Conservation (phyloP, 2,113 vertebrate species). For the Crotalus horridus region DNA sequence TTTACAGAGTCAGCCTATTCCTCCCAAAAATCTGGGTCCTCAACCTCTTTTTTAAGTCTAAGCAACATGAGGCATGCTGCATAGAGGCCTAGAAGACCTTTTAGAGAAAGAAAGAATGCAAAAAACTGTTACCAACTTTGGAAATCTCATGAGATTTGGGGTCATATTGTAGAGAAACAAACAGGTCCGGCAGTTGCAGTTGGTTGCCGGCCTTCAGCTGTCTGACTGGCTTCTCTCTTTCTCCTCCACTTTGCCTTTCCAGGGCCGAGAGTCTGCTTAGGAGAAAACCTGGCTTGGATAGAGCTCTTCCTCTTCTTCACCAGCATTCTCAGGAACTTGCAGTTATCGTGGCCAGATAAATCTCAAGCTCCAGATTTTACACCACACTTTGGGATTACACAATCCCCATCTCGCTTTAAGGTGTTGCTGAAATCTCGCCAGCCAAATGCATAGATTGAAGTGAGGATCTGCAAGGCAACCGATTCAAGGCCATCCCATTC, state of each 20-base stretch:
- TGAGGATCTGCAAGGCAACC: no score
- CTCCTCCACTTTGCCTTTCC: constrained; percentile 32
- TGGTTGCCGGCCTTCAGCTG: no score
- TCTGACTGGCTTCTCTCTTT: neutral
- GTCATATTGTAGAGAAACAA: no score
- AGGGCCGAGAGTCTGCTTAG: constrained; percentile 81
- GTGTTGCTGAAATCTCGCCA: constrained; percentile 25
- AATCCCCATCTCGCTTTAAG: constrained; percentile 46
- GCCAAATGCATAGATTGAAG: neutral
- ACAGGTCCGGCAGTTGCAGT: no score
- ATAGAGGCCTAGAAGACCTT: no score
- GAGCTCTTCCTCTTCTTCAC: constrained; percentile 82
- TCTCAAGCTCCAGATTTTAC: constrained; percentile 48
- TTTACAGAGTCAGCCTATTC: no score
- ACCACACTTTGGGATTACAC: constrained; percentile 37
- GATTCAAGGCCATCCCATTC: neutral
- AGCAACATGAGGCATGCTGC: no score
- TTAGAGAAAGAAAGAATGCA: no score
- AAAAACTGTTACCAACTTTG: no score
- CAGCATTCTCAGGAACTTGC: constrained; percentile 78
- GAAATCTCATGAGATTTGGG: no score
- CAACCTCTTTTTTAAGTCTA: no score
- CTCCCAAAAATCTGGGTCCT: no score
- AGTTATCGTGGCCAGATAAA: constrained; percentile 60
- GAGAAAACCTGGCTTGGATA: constrained; percentile 78